phyloP scores from a whole-genome alignment of 2,888 invertebrate genomes.

The Julus scandinavius region DNA sequence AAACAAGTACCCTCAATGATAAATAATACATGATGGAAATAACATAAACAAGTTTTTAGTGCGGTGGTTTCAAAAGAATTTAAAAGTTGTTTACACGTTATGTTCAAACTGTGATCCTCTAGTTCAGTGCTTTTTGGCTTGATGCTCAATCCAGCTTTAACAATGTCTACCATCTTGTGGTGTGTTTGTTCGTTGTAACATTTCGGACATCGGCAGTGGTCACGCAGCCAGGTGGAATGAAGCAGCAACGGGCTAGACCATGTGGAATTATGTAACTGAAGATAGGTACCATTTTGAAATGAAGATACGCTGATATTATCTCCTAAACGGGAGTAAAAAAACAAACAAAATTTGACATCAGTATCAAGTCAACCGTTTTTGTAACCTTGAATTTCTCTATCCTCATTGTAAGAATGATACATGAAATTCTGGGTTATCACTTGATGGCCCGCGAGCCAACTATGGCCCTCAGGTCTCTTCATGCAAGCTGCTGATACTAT shows the following conservation, averaged over 20 bases:
- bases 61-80: not conserved
- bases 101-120: conserved; percentile 30
- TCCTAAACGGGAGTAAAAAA: not conserved
- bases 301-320: conserved; percentile 37
- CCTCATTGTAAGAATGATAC: not conserved
- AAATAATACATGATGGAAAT: too few relatives aligned
- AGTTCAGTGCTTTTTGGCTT: conserved; percentile 30
- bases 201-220: conserved; percentile 53
- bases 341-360: not conserved
- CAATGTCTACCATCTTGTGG: conserved; percentile 50
- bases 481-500: not conserved
- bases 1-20: too few relatives aligned
- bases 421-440: not conserved
- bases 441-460: not conserved
- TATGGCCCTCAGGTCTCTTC: not conserved
- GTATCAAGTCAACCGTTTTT: not conserved
- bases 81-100: conserved; percentile 51
- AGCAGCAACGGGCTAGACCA: conserved; percentile 44
- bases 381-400: not conserved
- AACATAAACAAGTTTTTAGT: not conserved
- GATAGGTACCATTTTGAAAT: conserved; percentile 22
- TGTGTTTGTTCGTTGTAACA: conserved; percentile 51
- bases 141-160: not conserved
- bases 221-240: conserved; percentile 54
- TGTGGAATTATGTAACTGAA: conserved; percentile 1